phyloP scores from a whole-genome alignment of 2,888 invertebrate species.

The Dichetophora obliterata region DNA sequence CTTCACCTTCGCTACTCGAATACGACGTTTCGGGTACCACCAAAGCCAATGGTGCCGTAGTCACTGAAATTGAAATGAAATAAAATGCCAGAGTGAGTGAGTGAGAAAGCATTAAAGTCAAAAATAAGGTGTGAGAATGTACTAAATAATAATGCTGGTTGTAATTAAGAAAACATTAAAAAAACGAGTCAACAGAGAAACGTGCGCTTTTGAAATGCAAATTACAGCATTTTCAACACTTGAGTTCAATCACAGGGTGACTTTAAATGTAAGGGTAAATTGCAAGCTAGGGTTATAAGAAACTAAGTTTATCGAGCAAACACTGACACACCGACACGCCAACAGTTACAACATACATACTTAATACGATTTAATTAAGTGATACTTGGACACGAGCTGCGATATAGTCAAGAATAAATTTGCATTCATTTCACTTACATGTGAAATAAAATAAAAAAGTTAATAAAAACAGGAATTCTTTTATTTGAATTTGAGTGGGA shows the following conservation, averaged over 20 bases:
- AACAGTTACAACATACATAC: too few species aligned
- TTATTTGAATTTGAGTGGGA: too few species aligned
- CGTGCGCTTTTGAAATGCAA: conserved; percentile 20
- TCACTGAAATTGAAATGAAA: conserved; percentile 54
- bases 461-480: neutral
- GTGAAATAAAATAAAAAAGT: too few species aligned
- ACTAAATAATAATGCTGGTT: neutral
- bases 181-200: conserved; percentile 4
- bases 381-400: too few species aligned
- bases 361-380: too few species aligned
- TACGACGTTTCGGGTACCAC: conserved; percentile 92
- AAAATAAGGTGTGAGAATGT: conserved; percentile 4
- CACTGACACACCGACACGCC: too few species aligned
- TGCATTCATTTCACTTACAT: too few species aligned
- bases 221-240: neutral
- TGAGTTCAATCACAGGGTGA: conserved; percentile 4
- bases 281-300: neutral
- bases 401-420: too few species aligned
- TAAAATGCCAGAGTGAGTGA: neutral
- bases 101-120: neutral
- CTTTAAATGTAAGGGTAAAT: neutral
- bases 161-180: neutral
- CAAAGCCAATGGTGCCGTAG: conserved; percentile 64
- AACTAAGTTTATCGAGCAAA: too few species aligned
- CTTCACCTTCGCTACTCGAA: conserved; percentile 97